Conservation (phyloP, 2,888 invertebrate genomes). For the Coleophora deauratella region DNA sequence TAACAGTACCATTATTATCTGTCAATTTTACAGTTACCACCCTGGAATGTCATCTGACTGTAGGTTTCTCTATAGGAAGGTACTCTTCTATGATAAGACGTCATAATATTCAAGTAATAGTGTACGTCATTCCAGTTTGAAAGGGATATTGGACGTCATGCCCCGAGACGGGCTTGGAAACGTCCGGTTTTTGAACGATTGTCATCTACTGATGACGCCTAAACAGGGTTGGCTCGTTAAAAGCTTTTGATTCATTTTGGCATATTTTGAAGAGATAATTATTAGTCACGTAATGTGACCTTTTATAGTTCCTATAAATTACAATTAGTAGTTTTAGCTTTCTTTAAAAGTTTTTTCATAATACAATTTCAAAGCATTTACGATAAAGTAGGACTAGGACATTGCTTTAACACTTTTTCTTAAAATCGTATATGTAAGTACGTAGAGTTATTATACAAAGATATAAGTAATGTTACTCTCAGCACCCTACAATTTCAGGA, state of each 20-base stretch:
- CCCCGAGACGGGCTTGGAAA: slow-evolving; percentile 28
- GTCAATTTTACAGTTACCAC: no score
- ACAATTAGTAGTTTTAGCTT: not conserved
- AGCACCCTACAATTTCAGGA: not conserved
- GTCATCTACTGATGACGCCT: slow-evolving; percentile 56
- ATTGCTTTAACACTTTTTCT: no score
- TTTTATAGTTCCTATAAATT: not conserved
- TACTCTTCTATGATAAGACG: no score
- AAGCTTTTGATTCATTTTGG: not conserved
- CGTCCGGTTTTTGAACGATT: slow-evolving; percentile 64
- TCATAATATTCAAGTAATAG: no score
- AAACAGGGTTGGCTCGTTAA: slow-evolving; percentile 34
- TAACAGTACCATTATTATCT: no score
- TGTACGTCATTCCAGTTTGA: slow-evolving; percentile 7
- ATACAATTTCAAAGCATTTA: not conserved
- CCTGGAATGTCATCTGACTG: no score
- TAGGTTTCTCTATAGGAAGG: no score
- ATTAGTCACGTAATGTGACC: not conserved
- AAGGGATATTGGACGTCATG: slow-evolving; percentile 61
- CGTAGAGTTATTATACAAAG: no score
- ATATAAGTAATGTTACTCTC: no score
- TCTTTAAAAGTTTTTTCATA: not conserved
- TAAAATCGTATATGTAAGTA: no score
- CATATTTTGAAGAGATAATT: not conserved
- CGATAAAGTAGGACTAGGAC: not conserved